Evolutionary conservation across 1,140 invertebrate species (phyloP), one percentile per base, ranked within the genome.

Genomic region (Drosophila tani): DNA sequence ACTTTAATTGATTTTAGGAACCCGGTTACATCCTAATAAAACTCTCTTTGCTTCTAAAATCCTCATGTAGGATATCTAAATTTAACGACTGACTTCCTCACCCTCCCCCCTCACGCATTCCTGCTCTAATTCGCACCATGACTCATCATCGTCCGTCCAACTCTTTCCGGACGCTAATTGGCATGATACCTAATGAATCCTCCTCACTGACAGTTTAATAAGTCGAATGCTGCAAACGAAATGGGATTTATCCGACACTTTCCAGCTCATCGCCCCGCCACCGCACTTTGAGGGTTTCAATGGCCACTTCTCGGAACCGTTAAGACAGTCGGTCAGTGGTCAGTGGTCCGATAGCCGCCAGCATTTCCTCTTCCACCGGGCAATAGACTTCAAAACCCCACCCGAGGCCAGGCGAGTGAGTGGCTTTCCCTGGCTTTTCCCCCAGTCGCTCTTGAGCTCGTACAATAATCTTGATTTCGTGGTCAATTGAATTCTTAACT

Each of bases 401-500:
- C 57, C 66, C 67, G 50, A 17, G 67, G 27, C 69, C 5, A 8
- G 47, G 49, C 46, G 38, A n/a, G 29, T 57, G 50, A 62, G 47
- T 78, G 60, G 75, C 68, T 70, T 63, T 57, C 29, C 70, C 57
- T 35, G 41, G 27, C 41, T 32, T 43, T 40, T 21, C 53, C 24
- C 51, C 60, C 45, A 60, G 56, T 38, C 27, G 60, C 47, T 51
- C 53, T 62, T 43, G 19, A 63, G 75, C 45, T 70, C 73, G 77
- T 84, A 88, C 83, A 91, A 91, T 91, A 91, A 91, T 91, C 87
- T 91, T 91, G 87, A 91, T 91, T 91, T 91, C 86, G 87, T 88
- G 88, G 88, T 91, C 88, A 91, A 91, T 91, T 88, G 88, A 91
- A 91, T 91, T 90, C 88, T 80, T 91, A 91, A 91, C 88, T 88